A percentile compares a stretch with the other conserved stretches of the same genome.
Evolutionary conservation across 2,113 vertebrate genomes (phyloP).

Genomic region (Labrus mixtus): DNA sequence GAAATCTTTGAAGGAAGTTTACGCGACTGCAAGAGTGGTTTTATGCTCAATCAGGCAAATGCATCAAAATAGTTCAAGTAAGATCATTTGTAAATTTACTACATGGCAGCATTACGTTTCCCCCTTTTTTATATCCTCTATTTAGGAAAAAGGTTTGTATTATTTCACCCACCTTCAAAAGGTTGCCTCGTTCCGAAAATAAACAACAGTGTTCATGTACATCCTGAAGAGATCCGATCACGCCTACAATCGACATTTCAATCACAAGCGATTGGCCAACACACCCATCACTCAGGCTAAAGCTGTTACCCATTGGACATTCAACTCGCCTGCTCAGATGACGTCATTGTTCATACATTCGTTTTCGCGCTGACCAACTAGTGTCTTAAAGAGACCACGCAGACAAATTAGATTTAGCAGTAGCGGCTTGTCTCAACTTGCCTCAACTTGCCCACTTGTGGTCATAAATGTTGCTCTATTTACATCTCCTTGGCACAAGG

Average conservation of each 20-base stretch:
- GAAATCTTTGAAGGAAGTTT: slow-evolving; percentile 19
- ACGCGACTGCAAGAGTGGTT: background rate
- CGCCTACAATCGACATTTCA: background rate
- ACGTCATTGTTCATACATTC: background rate
- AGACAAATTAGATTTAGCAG: too few species aligned
- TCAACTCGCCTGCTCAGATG: accelerated
- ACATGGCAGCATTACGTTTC: background rate
- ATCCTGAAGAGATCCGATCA: slow-evolving; percentile 16
- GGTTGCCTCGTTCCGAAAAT: background rate
- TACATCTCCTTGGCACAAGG: too few species aligned
- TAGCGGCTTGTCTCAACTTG: background rate
- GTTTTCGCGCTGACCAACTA: slow-evolving; percentile 34
- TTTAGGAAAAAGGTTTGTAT: accelerated
- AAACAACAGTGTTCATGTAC: slow-evolving; percentile 7
- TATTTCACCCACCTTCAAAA: slow-evolving; percentile 6
- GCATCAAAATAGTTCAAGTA: background rate
- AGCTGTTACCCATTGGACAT: slow-evolving; percentile 25
- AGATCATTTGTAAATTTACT: background rate
- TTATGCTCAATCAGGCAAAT: too few species aligned
- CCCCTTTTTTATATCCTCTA: background rate
- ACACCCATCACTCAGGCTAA: background rate
- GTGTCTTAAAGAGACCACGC: slow-evolving; percentile 6
- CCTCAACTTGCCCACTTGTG: background rate
- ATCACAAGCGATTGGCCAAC: slow-evolving; percentile 19
- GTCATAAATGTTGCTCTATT: too few species aligned